Conservation (phyloP, 2,113 vertebrate genomes). For the Zosterops pallidus region DNA sequence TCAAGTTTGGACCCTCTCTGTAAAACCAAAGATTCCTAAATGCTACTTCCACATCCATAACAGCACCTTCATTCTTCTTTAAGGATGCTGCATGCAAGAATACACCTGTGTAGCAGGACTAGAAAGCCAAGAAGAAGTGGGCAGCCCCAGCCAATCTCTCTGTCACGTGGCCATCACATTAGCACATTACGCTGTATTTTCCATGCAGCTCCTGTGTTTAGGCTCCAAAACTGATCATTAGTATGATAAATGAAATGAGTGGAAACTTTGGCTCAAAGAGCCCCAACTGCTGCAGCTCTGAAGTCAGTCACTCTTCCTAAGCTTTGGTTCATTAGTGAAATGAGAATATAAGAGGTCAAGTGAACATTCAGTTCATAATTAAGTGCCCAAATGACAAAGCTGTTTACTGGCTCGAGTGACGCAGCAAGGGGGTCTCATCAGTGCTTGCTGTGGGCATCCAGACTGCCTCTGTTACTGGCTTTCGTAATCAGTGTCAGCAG, state of each 20-base stretch:
- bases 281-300: neutral
- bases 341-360: constrained; percentile 20
- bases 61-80: neutral
- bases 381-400: constrained; percentile 4
- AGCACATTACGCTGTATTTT: neutral
- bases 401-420: neutral
- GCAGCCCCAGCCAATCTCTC: neutral
- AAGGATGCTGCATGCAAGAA: neutral
- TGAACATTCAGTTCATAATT: constrained; percentile 7
- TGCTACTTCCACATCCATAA: neutral
- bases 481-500: neutral
- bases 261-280: constrained; percentile 16
- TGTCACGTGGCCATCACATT: neutral
- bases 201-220: neutral
- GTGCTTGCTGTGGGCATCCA: neutral
- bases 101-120: neutral
- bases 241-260: constrained; percentile 34
- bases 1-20: neutral
- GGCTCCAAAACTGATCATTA: constrained; percentile 36
- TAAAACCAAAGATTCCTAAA: neutral
- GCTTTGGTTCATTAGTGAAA: constrained; percentile 38
- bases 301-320: constrained; percentile 6
- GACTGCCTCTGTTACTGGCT: neutral
- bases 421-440: neutral
- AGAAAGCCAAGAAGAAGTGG: neutral